Conservation (phyloP, 2,113 vertebrate genomes). For the Phalacrocorax pelagicus region DNA sequence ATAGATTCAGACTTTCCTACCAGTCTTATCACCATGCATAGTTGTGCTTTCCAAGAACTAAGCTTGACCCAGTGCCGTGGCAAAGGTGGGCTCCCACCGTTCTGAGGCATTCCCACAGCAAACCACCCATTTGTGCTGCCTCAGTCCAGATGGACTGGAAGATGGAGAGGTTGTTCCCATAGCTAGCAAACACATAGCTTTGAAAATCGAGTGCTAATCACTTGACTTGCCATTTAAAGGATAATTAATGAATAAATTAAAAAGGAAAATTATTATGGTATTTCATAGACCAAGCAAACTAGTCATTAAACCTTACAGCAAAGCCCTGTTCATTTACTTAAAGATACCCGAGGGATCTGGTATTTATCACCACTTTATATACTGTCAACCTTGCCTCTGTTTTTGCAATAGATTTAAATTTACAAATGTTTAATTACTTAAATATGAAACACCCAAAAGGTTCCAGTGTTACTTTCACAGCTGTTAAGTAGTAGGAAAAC, state of each 20-base stretch:
- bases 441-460: conserved; percentile 34
- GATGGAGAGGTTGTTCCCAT: not conserved
- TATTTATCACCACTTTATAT: conserved; percentile 72
- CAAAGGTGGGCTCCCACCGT: not conserved
- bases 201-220: conserved; percentile 62
- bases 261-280: conserved; percentile 73
- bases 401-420: conserved; percentile 65
- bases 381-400: conserved; percentile 47
- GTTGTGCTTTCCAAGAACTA: not conserved
- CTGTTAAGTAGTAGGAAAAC: not conserved
- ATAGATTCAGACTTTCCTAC: not conserved
- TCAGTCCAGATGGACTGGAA: not conserved
- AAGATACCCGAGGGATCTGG: conserved; percentile 72
- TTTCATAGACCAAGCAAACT: conserved; percentile 71
- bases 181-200: conserved; percentile 8
- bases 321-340: conserved; percentile 70
- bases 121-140: not conserved
- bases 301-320: conserved; percentile 72
- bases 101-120: not conserved
- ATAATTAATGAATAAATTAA: conserved; percentile 78
- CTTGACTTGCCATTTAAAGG: conserved; percentile 70
- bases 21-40: not conserved
- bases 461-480: not conserved
- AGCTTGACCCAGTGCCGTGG: not conserved
- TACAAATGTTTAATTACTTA: conserved; percentile 57